phyloP scores from a whole-genome alignment of 1,140 invertebrate species.

The Drosophila santomea region DNA sequence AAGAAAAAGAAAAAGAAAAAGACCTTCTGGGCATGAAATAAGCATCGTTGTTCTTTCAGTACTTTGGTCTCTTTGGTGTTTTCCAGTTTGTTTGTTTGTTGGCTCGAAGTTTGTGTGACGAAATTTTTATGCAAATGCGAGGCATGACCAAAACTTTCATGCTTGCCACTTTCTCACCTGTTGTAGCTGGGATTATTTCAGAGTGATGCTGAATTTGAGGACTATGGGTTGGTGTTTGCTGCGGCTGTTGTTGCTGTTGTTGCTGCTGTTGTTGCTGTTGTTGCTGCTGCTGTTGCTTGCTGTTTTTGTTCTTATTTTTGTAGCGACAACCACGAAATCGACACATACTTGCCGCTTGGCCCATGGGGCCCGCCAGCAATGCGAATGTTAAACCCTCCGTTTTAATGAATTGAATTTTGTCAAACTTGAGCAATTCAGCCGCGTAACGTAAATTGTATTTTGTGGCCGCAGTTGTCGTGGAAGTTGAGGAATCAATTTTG shows the following conservation, averaged over 20 bases:
- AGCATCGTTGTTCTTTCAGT: slow-evolving; percentile 20
- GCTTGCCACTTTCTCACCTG: slow-evolving; percentile 30
- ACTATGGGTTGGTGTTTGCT: slow-evolving; percentile 53
- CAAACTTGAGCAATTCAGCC: slow-evolving; percentile 66
- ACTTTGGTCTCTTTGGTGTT: slow-evolving; percentile 4
- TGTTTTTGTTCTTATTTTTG: slow-evolving; percentile 87
- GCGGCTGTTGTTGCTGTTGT: slow-evolving; percentile 39
- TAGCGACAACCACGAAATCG: slow-evolving; percentile 88
- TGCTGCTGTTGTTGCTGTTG: slow-evolving; percentile 50
- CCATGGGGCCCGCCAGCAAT: slow-evolving; percentile 87
- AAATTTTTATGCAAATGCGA: slow-evolving; percentile 60
- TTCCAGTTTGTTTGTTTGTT: slow-evolving; percentile 4
- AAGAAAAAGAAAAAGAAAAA: background rate
- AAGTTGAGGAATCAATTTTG: slow-evolving; percentile 64
- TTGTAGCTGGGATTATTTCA: slow-evolving; percentile 38
- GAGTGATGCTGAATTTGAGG: slow-evolving; percentile 53
- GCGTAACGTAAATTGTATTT: slow-evolving; percentile 74
- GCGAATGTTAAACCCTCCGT: slow-evolving; percentile 85
- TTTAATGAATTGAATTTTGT: slow-evolving; percentile 84
- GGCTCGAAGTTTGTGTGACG: slow-evolving; percentile 38
- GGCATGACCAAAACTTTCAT: slow-evolving; percentile 21
- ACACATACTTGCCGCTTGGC: slow-evolving; percentile 88
- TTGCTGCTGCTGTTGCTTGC: slow-evolving; percentile 64
- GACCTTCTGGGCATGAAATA: slow-evolving; percentile 17
- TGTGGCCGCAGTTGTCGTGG: slow-evolving; percentile 28